These are phyloP conservation scores for Sus cebifrons DNA, from an alignment of 2,797 vertebrate genomes.

Conservation along the genomic window DNA sequence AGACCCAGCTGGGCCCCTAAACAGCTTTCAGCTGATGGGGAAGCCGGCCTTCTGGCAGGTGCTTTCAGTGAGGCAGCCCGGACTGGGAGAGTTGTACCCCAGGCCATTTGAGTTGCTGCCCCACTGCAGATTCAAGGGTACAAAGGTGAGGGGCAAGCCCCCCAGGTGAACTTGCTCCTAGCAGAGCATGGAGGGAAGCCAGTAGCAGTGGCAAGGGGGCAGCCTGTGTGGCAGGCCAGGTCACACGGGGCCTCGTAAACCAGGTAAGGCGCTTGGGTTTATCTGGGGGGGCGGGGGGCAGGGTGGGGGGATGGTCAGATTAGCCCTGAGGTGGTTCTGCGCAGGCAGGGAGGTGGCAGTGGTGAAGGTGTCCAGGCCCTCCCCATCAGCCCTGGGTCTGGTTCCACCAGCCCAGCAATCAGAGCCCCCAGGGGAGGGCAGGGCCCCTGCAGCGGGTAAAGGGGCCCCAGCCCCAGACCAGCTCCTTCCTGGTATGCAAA, in stretches of 20 bases:
- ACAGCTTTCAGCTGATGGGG: not conserved
- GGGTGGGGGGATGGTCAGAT: not conserved
- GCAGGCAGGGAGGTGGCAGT: not conserved
- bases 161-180: not conserved
- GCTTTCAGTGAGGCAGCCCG: not conserved
- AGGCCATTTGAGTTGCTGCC: rapidly evolving
- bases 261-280: conserved; percentile 52
- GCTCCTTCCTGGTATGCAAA: not conserved
- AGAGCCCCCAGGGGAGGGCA: not conserved
- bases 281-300: not conserved
- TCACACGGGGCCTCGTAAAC: not conserved
- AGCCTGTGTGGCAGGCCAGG: not conserved
- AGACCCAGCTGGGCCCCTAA: not conserved
- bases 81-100: rapidly evolving
- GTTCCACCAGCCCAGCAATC: no score
- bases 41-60: not conserved
- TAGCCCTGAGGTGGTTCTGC: not conserved
- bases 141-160: not conserved
- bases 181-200: not conserved
- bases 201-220: not conserved
- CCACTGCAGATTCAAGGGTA: not conserved
- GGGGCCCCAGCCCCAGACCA: not conserved
- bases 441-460: not conserved
- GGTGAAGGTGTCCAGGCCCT: not conserved
- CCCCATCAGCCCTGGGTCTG: not conserved